These are phyloP conservation scores for Perca fluviatilis DNA, from an alignment of 2,113 vertebrate species.

Conservation along the genomic window DNA sequence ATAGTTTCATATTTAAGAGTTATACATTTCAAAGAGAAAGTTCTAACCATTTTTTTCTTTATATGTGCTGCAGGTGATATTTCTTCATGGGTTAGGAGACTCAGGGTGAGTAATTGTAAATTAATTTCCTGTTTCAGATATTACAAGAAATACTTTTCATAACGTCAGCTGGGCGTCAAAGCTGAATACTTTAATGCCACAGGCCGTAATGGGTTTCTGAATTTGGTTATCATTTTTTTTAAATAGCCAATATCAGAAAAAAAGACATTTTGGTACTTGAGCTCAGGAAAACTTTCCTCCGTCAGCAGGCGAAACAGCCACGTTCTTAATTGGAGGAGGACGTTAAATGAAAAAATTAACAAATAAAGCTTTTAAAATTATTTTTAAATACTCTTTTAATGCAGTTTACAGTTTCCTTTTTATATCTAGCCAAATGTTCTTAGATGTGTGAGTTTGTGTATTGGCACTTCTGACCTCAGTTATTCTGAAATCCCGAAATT, in stretches of 20 bases:
- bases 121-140: neutral
- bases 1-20: neutral
- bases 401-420: neutral
- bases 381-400: neutral
- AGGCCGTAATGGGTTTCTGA: neutral
- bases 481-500: neutral
- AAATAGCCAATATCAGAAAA: neutral
- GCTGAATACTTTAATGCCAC: neutral
- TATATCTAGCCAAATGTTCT: neutral
- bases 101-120: conserved; percentile 89
- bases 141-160: neutral
- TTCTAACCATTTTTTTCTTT: conserved; percentile 9
- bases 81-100: conserved; percentile 98
- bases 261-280: neutral
- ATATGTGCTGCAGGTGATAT: conserved; percentile 91
- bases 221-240: neutral
- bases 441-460: neutral
- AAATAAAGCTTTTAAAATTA: neutral
- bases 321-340: neutral
- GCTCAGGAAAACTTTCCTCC: neutral
- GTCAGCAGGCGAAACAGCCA: neutral
- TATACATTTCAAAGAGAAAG: neutral
- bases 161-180: neutral
- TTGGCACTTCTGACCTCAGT: neutral
- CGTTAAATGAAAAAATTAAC: neutral